These are phyloP conservation scores for Muscicapa adusta DNA, from an alignment of 2,113 vertebrate species.

Conservation along the genomic window DNA sequence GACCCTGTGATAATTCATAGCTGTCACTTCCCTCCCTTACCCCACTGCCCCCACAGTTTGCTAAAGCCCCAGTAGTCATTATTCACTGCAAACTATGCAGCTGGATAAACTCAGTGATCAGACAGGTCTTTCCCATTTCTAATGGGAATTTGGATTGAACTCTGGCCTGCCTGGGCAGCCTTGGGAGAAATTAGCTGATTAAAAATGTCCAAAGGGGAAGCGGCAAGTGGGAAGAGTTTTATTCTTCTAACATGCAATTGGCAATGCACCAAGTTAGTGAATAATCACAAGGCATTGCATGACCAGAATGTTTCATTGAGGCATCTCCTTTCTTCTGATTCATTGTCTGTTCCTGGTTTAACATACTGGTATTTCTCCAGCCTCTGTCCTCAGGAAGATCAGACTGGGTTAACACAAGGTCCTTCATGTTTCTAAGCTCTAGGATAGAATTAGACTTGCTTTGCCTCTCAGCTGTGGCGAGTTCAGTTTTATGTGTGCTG, in stretches of 20 bases:
- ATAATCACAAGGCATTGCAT: background rate
- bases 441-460: background rate
- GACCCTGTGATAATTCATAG: background rate
- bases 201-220: background rate
- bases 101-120: slow-evolving; percentile 56
- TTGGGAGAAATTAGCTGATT: slow-evolving; percentile 52
- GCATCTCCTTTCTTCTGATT: background rate
- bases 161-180: background rate
- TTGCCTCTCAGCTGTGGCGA: background rate
- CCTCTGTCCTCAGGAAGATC: background rate
- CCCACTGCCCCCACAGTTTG: background rate
- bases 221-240: background rate
- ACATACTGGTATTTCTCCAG: background rate
- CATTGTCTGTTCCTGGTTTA: background rate
- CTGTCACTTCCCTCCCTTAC: background rate
- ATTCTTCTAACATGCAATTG: background rate
- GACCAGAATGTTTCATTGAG: background rate
- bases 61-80: slow-evolving; percentile 22
- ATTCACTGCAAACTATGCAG: slow-evolving; percentile 37
- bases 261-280: background rate
- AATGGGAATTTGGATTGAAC: slow-evolving; percentile 37
- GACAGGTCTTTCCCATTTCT: slow-evolving; percentile 42
- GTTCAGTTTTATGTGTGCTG: background rate
- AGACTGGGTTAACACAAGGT: background rate
- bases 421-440: background rate